phyloP scores from a whole-genome alignment of 1,140 invertebrate genomes.

The Penaeus vannamei region DNA sequence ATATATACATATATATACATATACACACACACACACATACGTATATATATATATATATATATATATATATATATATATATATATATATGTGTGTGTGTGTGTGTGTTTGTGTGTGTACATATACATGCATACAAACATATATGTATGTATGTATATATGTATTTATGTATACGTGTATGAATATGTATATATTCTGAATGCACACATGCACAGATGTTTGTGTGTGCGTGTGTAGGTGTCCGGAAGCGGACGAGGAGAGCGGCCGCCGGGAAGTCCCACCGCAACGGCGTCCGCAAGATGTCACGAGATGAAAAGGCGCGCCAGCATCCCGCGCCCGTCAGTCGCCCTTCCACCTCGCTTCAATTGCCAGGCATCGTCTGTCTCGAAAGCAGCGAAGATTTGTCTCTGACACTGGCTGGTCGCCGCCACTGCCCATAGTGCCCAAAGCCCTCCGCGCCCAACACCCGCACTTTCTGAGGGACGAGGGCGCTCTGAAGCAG shows the following conservation, averaged over 20 bases:
- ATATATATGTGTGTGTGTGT: too few relatives aligned
- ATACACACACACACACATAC: not conserved
- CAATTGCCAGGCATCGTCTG: too few relatives aligned
- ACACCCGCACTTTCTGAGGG: too few relatives aligned
- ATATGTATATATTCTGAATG: not conserved
- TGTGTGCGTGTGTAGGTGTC: not conserved
- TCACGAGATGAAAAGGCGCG: too few relatives aligned
- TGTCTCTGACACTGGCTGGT: too few relatives aligned
- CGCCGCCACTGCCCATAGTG: too few relatives aligned
- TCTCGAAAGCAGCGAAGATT: too few relatives aligned
- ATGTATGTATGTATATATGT: not conserved
- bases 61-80: not conserved
- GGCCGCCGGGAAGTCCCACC: not conserved
- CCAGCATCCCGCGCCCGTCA: not conserved
- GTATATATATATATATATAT: not conserved
- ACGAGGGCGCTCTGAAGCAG: too few relatives aligned
- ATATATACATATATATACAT: not conserved
- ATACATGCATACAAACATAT: not conserved
- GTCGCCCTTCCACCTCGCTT: not conserved
- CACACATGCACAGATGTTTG: conserved; percentile 12
- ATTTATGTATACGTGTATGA: not conserved
- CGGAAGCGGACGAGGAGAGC: not conserved
- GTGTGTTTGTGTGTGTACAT: too few relatives aligned
- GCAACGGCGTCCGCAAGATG: too few relatives aligned
- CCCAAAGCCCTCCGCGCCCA: too few relatives aligned